Evolutionary conservation across 2,797 vertebrate species (phyloP), one percentile per base, ranked within the genome.

Genomic region (Vireo griseus): DNA sequence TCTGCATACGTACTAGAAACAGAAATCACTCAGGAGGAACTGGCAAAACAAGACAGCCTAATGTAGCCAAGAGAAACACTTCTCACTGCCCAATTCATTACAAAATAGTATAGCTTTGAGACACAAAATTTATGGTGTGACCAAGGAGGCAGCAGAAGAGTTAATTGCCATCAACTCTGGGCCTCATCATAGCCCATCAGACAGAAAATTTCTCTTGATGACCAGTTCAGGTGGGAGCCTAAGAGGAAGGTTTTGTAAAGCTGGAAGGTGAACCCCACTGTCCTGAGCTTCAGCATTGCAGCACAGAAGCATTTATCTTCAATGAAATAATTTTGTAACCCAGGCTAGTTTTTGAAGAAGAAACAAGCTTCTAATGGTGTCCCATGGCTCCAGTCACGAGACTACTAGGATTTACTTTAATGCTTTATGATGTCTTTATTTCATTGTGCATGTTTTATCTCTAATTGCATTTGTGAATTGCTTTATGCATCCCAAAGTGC

Each of bases 381-480:
- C 59, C 39, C 29, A 28, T 35, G 16, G 31, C 65, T 79, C 45
- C 31, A 91, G 58, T 72, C 50, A 65, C 7, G 5, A 81, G 47
- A 81, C 17, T 42, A 65, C 18, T 48, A 82, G 81, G 76, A 78
- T 84, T 78, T 88, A 77, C 35, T 91, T 90, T 73, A 92, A 78
- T 12, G 22, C 31, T 92, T 96, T 84, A 80, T 69, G 52, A 86
- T 72, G 47, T 75, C 54, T 95, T 80, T 88, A 88, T 92, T 82
- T 92, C 66, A 76, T 76, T 88, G 22, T 45, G 33, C 26, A 26
- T 73, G 44, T 68, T 96, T 96, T 93, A 90, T 84, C 33, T 86
- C 65, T 96, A 86, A 92, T 88, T 96, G 87, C 40, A 63, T 91
- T 92, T 92, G n/a, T 71, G 74, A 92, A 87, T 72, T 88, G 59